phyloP scores from a whole-genome alignment of 2,888 invertebrate species.

The Noctua janthina region DNA sequence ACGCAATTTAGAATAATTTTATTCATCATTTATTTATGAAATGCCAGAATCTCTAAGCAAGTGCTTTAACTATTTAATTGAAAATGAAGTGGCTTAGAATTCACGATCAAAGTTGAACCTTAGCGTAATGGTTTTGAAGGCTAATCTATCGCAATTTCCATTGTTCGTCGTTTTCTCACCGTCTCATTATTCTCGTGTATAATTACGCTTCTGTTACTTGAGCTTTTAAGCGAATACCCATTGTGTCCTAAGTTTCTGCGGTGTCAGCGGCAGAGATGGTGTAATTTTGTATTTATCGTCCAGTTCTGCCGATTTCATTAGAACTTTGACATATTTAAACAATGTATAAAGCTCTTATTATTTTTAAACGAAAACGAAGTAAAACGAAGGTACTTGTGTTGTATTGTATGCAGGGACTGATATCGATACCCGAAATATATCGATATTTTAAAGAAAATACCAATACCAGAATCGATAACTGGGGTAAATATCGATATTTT shows the following conservation, averaged over 20 bases:
- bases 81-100: conserved; percentile 54
- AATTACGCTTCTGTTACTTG: conserved; percentile 65
- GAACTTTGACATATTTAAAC: conserved; percentile 34
- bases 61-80: conserved; percentile 59
- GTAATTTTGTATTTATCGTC: conserved; percentile 46
- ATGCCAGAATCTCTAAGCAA: conserved; percentile 51
- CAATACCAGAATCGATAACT: no score
- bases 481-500: no score
- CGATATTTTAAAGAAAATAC: no score
- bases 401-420: no score
- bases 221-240: conserved; percentile 61
- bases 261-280: conserved; percentile 47
- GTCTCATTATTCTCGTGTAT: conserved; percentile 64
- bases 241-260: conserved; percentile 54
- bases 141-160: conserved; percentile 67
- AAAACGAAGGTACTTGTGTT: neutral
- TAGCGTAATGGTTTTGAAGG: conserved; percentile 67
- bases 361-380: neutral
- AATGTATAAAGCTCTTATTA: conserved; percentile 17
- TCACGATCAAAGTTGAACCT: conserved; percentile 53
- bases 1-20: conserved; percentile 61
- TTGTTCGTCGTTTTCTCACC: conserved; percentile 69
- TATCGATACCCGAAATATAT: no score
- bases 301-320: conserved; percentile 38
- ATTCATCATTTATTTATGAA: conserved; percentile 58